These are phyloP conservation scores for Globicephala melas DNA, from an alignment of 2,113 vertebrate genomes.

Conservation along the genomic window DNA sequence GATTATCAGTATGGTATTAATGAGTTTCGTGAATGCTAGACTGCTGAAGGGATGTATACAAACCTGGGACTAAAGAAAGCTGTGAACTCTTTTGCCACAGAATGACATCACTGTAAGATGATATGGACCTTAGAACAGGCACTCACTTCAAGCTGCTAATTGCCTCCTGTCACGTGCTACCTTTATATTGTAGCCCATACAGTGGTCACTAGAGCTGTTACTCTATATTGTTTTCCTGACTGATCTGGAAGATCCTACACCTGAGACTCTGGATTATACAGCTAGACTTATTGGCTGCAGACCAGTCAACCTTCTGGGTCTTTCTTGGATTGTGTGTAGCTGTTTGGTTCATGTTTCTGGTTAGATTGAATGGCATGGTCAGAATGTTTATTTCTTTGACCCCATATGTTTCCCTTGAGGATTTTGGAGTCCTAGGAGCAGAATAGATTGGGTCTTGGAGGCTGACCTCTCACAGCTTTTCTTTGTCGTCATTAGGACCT, in stretches of 20 bases:
- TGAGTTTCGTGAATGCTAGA: not conserved
- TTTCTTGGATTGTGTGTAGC: not conserved
- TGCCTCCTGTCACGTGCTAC: not conserved
- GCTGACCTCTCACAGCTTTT: not conserved
- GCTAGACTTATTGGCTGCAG: not conserved
- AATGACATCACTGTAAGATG: not conserved
- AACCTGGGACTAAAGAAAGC: not conserved
- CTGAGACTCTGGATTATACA: not conserved
- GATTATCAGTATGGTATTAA: not conserved
- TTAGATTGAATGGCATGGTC: not conserved
- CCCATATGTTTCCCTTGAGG: accelerated
- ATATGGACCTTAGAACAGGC: not conserved
- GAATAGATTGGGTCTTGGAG: not conserved
- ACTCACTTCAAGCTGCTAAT: not conserved
- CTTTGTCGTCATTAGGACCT: constrained; percentile 84
- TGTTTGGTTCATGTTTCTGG: not conserved
- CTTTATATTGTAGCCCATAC: not conserved
- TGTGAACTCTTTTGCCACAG: not conserved
- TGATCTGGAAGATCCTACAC: not conserved
- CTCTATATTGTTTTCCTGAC: constrained; percentile 1
- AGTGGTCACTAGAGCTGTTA: not conserved
- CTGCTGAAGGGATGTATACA: not conserved
- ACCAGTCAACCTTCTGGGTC: not conserved
- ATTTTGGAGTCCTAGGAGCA: not conserved
- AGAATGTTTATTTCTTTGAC: not conserved